A percentile compares a stretch with the other conserved stretches of the same genome.
Conservation (phyloP, 2,113 vertebrate species). For the Anoplopoma fimbria region DNA sequence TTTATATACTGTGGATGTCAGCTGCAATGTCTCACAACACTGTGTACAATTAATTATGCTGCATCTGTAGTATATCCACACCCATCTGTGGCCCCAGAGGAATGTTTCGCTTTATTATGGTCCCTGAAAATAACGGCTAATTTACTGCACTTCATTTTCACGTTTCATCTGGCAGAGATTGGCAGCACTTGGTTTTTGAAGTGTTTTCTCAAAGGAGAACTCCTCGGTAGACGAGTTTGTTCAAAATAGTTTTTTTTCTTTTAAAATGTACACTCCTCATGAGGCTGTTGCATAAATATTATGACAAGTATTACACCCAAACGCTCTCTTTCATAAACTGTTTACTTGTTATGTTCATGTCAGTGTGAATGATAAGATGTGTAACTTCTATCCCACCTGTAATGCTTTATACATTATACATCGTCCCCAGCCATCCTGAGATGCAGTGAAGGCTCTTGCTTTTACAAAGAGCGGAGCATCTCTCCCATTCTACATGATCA, state of each 20-base stretch:
- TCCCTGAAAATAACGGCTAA: conserved; percentile 33
- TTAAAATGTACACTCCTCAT: conserved; percentile 1
- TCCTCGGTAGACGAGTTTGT: conserved; percentile 3
- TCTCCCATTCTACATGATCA: background rate
- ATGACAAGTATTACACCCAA: background rate
- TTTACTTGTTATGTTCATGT: background rate
- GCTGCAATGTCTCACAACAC: conserved; percentile 8
- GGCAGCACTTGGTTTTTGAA: conserved; percentile 27
- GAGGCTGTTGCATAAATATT: background rate
- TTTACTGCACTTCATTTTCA: conserved; percentile 44
- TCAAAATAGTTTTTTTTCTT: background rate
- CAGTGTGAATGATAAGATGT: background rate
- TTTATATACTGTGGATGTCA: background rate
- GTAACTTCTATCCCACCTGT: background rate
- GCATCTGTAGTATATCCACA: conserved; percentile 27
- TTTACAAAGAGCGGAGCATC: background rate
- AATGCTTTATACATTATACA: background rate
- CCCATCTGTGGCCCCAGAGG: conserved; percentile 51
- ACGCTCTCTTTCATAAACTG: background rate
- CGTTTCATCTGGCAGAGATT: conserved; percentile 39
- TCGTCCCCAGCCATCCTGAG: background rate
- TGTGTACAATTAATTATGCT: conserved; percentile 23
- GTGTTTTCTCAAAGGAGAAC: conserved; percentile 35
- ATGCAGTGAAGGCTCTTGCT: background rate
- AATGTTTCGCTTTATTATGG: conserved; percentile 24